Evolutionary conservation across 1,140 invertebrate species (phyloP).

Genomic region (Anoplolepis gracilipes): DNA sequence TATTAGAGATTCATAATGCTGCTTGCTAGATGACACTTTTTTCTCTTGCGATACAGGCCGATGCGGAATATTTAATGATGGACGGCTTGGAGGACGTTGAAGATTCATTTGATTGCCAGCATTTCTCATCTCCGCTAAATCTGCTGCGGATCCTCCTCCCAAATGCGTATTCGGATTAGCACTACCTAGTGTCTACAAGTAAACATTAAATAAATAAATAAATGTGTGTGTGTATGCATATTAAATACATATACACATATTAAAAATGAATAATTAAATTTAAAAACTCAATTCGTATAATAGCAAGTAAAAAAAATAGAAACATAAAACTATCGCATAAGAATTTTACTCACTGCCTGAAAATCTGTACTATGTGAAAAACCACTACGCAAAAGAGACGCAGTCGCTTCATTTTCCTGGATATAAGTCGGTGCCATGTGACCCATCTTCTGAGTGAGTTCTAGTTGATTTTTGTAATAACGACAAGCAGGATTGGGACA

Average conservation of each 20-base stretch:
- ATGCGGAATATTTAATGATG: conserved; percentile 84
- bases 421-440: conserved; percentile 82
- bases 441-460: conserved; percentile 88
- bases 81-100: conserved; percentile 84
- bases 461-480: conserved; percentile 94
- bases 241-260: too few relatives aligned
- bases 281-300: neutral
- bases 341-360: conserved; percentile 73
- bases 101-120: conserved; percentile 82
- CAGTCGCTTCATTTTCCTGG: conserved; percentile 82
- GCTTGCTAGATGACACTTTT: conserved; percentile 78
- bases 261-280: neutral
- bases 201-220: neutral
- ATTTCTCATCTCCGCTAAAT: conserved; percentile 80
- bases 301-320: neutral
- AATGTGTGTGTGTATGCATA: too few relatives aligned
- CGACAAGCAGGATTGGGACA: conserved; percentile 94
- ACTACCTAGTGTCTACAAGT: conserved; percentile 76
- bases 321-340: neutral
- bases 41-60: conserved; percentile 81
- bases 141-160: conserved; percentile 76
- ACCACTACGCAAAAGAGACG: conserved; percentile 80
- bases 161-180: conserved; percentile 79
- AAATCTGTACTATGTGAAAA: conserved; percentile 82
- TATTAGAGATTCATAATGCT: conserved; percentile 80